Evolutionary conservation across 1,140 invertebrate species (phyloP).

Genomic region (Drosophila arizonae): DNA sequence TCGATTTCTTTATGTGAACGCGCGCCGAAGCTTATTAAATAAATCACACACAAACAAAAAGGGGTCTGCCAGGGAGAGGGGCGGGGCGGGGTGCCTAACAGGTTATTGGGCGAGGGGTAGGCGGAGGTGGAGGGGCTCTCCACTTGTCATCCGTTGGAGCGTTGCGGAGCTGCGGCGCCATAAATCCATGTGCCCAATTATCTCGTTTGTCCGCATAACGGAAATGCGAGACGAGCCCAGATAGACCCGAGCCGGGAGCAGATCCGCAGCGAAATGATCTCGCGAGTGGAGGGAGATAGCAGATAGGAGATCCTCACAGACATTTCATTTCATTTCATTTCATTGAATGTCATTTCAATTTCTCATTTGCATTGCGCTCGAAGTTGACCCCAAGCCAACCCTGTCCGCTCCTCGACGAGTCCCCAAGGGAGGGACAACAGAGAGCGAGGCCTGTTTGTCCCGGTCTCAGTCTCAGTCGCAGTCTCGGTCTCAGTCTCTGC

Average conservation of each 20-base stretch:
- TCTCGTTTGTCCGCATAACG: slow-evolving; percentile 76
- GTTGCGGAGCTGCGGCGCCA: slow-evolving; percentile 34
- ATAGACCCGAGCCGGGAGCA: slow-evolving; percentile 21
- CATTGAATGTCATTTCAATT: slow-evolving; percentile 68
- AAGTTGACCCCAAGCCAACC: slow-evolving; percentile 9
- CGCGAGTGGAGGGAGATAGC: not conserved
- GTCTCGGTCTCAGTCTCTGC: slow-evolving; percentile 8
- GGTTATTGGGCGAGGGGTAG: not conserved
- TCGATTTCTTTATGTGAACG: slow-evolving; percentile 38
- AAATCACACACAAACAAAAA: slow-evolving; percentile 59
- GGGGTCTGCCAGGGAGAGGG: not conserved
- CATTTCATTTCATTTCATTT: slow-evolving; percentile 62
- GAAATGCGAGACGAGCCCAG: slow-evolving; percentile 59
- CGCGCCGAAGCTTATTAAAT: slow-evolving; percentile 63
- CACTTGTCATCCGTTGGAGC: slow-evolving; percentile 52
- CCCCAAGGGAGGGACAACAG: slow-evolving; percentile 11
- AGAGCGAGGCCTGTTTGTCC: slow-evolving; percentile 37
- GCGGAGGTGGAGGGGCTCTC: not conserved
- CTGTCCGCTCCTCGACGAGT: not conserved
- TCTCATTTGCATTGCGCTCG: slow-evolving; percentile 39
- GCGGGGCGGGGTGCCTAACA: not conserved
- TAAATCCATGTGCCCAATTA: slow-evolving; percentile 78
- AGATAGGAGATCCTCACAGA: slow-evolving; percentile 55
- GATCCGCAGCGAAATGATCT: slow-evolving; percentile 1
- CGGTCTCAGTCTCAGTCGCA: not conserved